These are phyloP conservation scores for Tenthredo notha DNA, from an alignment of 2,888 invertebrate genomes.

Conservation along the genomic window DNA sequence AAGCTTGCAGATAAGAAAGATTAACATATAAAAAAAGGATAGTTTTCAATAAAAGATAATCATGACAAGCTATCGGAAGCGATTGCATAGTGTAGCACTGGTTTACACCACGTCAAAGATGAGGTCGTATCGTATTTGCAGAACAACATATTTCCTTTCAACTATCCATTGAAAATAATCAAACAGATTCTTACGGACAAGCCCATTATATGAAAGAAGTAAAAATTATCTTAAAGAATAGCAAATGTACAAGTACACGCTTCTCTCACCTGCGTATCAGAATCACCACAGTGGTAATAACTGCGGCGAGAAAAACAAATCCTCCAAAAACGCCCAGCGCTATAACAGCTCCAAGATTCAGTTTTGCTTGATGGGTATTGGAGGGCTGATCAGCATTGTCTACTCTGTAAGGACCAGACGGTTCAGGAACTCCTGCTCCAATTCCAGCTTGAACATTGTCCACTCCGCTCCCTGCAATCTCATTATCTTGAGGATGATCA, in stretches of 20 bases:
- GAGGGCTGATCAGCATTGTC: constrained; percentile 71
- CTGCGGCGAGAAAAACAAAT: constrained; percentile 92
- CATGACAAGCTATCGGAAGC: constrained; percentile 1
- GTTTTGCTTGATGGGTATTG: constrained; percentile 80
- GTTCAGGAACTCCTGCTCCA: constrained; percentile 75
- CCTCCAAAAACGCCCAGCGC: constrained; percentile 95
- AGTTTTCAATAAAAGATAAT: constrained; percentile 37
- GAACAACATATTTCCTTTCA: background rate
- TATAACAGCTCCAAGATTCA: constrained; percentile 93
- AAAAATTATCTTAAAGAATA: constrained; percentile 55
- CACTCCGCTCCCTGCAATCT: constrained; percentile 81
- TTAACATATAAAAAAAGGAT: constrained; percentile 44
- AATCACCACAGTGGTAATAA: constrained; percentile 93
- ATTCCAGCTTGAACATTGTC: constrained; percentile 74
- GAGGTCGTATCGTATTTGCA: background rate
- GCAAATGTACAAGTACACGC: constrained; percentile 47
- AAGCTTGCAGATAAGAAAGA: constrained; percentile 50
- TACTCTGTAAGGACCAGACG: constrained; percentile 82
- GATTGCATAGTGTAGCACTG: constrained; percentile 22
- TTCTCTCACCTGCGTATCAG: constrained; percentile 89
- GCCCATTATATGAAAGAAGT: background rate
- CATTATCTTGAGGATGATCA: constrained; percentile 90
- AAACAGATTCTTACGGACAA: background rate
- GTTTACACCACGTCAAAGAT: background rate
- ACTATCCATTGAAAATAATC: background rate